Evolutionary conservation across 2,797 vertebrate genomes (phyloP).

Genomic region (Enteromius treurensis): DNA sequence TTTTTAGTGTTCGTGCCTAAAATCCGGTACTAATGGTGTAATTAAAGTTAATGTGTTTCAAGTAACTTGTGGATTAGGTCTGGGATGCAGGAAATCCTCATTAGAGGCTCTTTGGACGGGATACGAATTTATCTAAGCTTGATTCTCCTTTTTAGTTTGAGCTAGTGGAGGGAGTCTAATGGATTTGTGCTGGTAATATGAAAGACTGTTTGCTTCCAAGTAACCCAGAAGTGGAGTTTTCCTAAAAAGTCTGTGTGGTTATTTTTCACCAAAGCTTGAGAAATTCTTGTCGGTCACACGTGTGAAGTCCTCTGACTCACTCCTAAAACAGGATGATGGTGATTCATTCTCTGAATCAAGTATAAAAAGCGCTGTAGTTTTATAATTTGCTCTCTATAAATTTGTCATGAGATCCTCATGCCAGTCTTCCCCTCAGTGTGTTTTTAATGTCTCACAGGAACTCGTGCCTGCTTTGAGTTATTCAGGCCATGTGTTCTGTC

Average conservation of each 20-base stretch:
- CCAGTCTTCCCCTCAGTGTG: neutral
- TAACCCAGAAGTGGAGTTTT: neutral
- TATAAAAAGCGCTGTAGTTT: neutral
- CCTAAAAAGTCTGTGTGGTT: neutral
- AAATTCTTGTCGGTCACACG: neutral
- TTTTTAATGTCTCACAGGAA: neutral
- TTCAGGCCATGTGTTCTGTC: slow-evolving; percentile 4
- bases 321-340: slow-evolving; percentile 17
- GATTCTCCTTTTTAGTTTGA: neutral
- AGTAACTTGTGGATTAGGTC: neutral
- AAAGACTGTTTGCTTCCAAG: neutral
- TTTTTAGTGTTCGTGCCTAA: neutral
- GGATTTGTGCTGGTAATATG: neutral
- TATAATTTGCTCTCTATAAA: neutral
- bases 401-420: neutral
- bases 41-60: neutral
- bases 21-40: neutral
- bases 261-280: neutral
- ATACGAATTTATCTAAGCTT: neutral
- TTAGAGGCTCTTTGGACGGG: neutral
- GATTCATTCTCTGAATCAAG: slow-evolving; percentile 1
- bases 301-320: slow-evolving; percentile 46
- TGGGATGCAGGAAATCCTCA: neutral
- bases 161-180: neutral
- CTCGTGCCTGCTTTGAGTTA: neutral